Evolutionary conservation across 2,797 vertebrate species (phyloP).

Genomic region (Gila robusta): DNA sequence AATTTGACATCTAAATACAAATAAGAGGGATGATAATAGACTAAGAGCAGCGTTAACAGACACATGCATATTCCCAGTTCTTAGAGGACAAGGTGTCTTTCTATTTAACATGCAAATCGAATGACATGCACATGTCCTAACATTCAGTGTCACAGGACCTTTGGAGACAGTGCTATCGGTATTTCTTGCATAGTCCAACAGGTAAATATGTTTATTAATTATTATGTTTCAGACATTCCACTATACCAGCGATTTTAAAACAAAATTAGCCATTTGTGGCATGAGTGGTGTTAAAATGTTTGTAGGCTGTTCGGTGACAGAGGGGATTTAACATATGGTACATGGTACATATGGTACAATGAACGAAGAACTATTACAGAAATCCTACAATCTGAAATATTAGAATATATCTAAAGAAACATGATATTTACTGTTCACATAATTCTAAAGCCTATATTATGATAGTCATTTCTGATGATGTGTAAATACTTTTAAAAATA

Average conservation of each 20-base stretch:
- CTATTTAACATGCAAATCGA: slow-evolving; percentile 41
- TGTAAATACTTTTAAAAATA: neutral
- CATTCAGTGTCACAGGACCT: neutral
- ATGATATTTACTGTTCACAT: too few species aligned
- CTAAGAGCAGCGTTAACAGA: neutral
- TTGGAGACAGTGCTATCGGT: neutral
- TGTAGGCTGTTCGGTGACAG: neutral
- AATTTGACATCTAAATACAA: slow-evolving; percentile 5
- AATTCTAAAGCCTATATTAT: neutral
- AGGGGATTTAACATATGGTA: slow-evolving; percentile 13
- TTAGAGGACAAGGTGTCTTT: neutral
- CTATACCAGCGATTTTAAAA: neutral
- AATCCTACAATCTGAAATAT: neutral
- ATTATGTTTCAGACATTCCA: neutral
- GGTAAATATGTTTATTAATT: slow-evolving; percentile 34
- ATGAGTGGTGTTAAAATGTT: neutral
- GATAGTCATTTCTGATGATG: neutral
- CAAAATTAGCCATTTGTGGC: neutral
- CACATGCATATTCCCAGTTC: neutral
- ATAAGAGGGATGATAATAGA: neutral
- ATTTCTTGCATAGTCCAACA: neutral
- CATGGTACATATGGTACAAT: neutral
- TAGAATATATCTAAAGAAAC: neutral
- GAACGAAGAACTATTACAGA: neutral
- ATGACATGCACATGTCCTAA: neutral